A percentile compares a stretch with the other conserved stretches of the same genome.
These are phyloP conservation scores for Cydia amplana DNA, from an alignment of 1,140 invertebrate species.

Conservation along the genomic window DNA sequence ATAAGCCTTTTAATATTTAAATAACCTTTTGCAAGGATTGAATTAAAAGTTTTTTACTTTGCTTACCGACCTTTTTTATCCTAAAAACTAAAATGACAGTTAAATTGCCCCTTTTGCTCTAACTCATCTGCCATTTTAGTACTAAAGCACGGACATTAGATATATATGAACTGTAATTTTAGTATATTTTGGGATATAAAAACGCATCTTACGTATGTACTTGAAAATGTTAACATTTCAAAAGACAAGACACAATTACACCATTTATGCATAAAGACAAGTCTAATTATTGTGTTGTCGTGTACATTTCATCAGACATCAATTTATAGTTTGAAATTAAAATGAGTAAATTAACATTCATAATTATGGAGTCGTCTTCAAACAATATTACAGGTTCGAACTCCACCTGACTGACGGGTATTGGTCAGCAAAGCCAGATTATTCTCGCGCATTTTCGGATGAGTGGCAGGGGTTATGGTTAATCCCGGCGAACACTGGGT, in stretches of 20 bases:
- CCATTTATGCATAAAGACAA: too few relatives aligned
- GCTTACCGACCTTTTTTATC: too few relatives aligned
- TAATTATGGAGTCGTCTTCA: neutral
- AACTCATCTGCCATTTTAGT: too few relatives aligned
- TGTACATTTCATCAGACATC: neutral
- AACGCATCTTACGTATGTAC: too few relatives aligned
- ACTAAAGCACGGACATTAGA: too few relatives aligned
- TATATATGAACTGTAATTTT: too few relatives aligned
- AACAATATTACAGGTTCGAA: neutral
- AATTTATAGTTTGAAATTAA: neutral
- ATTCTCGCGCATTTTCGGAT: conserved; percentile 28
- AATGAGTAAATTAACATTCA: neutral
- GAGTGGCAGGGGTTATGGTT: conserved; percentile 10
- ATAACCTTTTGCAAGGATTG: neutral
- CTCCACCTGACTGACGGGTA: conserved; percentile 14
- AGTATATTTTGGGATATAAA: too few relatives aligned
- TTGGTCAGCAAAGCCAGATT: conserved; percentile 23
- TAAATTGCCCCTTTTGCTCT: too few relatives aligned
- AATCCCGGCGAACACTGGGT: conserved; percentile 11
- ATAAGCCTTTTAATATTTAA: conserved; percentile 3
- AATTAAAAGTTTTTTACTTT: neutral
- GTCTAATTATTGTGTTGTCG: neutral
- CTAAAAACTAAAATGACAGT: too few relatives aligned
- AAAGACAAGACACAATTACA: too few relatives aligned
- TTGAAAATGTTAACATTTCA: too few relatives aligned